Evolutionary conservation across 2,113 vertebrate genomes (phyloP).

Genomic region (Albula goreensis): DNA sequence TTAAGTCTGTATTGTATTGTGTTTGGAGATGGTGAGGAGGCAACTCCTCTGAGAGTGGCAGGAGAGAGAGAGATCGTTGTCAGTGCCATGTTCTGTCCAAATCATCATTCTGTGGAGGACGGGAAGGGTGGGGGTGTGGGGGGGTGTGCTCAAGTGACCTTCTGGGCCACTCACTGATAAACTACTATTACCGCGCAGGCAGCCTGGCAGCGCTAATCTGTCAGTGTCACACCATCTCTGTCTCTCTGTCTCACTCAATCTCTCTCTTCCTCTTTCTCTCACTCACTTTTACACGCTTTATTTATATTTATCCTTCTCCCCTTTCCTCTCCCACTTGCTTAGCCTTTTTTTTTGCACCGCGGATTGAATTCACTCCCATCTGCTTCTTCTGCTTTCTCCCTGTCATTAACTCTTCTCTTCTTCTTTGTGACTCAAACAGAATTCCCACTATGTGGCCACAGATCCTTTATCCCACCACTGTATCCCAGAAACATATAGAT

Average conservation of each 20-base stretch:
- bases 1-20: neutral
- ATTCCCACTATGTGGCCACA: neutral
- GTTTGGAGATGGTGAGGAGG: neutral
- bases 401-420: neutral
- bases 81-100: constrained; percentile 36
- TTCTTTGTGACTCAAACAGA: neutral
- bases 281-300: neutral
- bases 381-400: neutral
- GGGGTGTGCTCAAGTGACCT: constrained; percentile 54
- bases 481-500: too few relatives aligned
- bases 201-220: constrained; percentile 52
- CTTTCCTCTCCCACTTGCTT: neutral
- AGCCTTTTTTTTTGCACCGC: too few relatives aligned
- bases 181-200: constrained; percentile 53
- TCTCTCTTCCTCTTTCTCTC: neutral
- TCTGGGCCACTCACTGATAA: constrained; percentile 54
- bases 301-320: constrained; percentile 12
- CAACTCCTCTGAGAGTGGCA: constrained; percentile 2
- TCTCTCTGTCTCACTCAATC: constrained; percentile 15
- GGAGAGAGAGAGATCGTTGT: constrained; percentile 10
- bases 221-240: constrained; percentile 48
- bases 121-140: constrained; percentile 38
- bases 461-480: neutral
- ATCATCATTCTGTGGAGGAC: constrained; percentile 1
- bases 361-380: neutral